A percentile compares a stretch with the other conserved stretches of the same genome.
Conservation (phyloP, 2,888 invertebrate genomes). For the Xestia rhomboidea region DNA sequence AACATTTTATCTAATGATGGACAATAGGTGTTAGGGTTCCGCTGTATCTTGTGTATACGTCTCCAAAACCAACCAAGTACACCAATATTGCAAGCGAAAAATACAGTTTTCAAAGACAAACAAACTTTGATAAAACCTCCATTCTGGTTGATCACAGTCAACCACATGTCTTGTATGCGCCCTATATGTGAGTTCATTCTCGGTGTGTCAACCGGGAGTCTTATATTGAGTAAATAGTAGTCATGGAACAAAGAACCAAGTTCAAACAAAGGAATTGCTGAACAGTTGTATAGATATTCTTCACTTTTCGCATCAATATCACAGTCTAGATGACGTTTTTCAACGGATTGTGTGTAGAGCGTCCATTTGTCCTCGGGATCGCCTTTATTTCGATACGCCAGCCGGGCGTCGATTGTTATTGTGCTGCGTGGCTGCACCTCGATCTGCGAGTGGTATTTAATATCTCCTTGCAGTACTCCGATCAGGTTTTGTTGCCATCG, state of each 20-base stretch:
- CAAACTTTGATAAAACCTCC: slow-evolving; percentile 99
- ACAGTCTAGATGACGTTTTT: slow-evolving; percentile 96
- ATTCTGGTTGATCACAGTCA: slow-evolving; percentile 98
- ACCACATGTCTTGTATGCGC: slow-evolving; percentile 94
- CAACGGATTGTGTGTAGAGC: slow-evolving; percentile 95
- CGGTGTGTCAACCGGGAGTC: slow-evolving; percentile 94
- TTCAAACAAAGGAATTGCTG: slow-evolving; percentile 98
- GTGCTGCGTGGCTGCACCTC: slow-evolving; percentile 92
- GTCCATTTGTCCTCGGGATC: slow-evolving; percentile 96
- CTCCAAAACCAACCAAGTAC: slow-evolving; percentile 98
- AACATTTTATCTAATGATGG: slow-evolving; percentile 97
- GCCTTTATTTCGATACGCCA: slow-evolving; percentile 96
- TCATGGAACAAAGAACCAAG: slow-evolving; percentile 98
- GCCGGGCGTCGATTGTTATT: slow-evolving; percentile 94
- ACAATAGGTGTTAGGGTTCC: slow-evolving; percentile 92
- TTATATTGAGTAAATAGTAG: slow-evolving; percentile 97
- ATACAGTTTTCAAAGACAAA: slow-evolving; percentile 97
- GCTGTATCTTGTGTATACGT: slow-evolving; percentile 95
- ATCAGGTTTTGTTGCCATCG: slow-evolving; percentile 99
- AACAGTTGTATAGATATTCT: slow-evolving; percentile 96
- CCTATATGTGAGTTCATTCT: slow-evolving; percentile 95
- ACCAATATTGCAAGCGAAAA: slow-evolving; percentile 96
- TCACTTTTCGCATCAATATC: slow-evolving; percentile 90
- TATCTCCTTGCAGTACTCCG: slow-evolving; percentile 96
- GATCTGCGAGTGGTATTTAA: slow-evolving; percentile 93